These are phyloP conservation scores for Lordiphosa clarofinis DNA, from an alignment of 1,140 invertebrate species.

Conservation along the genomic window DNA sequence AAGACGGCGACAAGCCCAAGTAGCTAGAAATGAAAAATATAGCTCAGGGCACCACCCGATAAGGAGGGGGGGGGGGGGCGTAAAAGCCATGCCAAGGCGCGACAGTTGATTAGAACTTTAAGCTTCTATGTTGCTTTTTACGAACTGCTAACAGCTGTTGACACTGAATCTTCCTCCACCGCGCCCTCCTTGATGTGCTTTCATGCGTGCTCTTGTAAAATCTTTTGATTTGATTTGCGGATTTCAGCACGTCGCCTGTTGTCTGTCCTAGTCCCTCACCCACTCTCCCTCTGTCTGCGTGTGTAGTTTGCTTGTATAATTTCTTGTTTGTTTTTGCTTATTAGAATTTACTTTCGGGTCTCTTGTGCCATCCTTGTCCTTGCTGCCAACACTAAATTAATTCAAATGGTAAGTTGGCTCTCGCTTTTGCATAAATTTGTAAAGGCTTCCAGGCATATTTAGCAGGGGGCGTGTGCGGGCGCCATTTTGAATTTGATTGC, in stretches of 20 bases:
- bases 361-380: not conserved
- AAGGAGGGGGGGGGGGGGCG: not conserved
- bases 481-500: conserved; percentile 27
- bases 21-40: conserved; percentile 66
- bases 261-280: conserved; percentile 1
- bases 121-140: conserved; percentile 51
- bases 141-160: conserved; percentile 70
- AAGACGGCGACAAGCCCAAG: conserved; percentile 37
- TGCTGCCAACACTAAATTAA: conserved; percentile 22
- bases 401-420: conserved; percentile 40
- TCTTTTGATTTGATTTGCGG: conserved; percentile 72
- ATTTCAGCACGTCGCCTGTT: conserved; percentile 56
- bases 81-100: not conserved
- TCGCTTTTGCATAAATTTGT: conserved; percentile 57
- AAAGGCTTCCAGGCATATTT: conserved; percentile 28
- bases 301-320: conserved; percentile 61
- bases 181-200: conserved; percentile 21
- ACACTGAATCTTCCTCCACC: conserved; percentile 53
- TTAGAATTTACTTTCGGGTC: conserved; percentile 59
- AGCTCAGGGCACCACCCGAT: conserved; percentile 41
- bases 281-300: conserved; percentile 1
- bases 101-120: conserved; percentile 43
- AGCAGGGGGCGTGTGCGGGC: conserved; percentile 12
- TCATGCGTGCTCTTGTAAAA: conserved; percentile 63
- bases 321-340: conserved; percentile 64